Evolutionary conservation across 2,113 vertebrate genomes (phyloP).

Genomic region (Circaetus gallicus): DNA sequence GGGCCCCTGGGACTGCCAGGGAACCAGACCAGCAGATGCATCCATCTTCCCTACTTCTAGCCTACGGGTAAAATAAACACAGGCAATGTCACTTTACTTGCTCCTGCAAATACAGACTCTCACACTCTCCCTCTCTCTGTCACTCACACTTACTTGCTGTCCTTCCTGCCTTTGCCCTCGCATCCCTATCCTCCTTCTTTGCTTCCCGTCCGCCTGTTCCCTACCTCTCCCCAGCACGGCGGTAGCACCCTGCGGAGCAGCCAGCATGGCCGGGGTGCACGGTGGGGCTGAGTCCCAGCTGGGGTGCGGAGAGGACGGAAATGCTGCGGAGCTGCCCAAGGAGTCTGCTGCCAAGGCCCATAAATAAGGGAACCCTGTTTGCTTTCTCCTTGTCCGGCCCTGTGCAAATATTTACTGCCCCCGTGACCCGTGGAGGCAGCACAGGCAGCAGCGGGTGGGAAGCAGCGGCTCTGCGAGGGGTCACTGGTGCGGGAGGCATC

Average conservation of each 20-base stretch:
- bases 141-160: not conserved
- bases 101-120: not conserved
- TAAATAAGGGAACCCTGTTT: conserved; percentile 64
- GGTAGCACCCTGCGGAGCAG: not conserved
- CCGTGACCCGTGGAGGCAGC: not conserved
- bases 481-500: not conserved
- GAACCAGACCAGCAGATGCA: not conserved
- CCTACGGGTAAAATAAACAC: conserved; percentile 32
- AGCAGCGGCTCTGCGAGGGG: not conserved
- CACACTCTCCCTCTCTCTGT: not conserved
- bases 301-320: not conserved
- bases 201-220: not conserved
- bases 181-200: not conserved
- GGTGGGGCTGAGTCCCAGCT: not conserved
- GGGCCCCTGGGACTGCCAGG: not conserved
- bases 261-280: rapidly evolving
- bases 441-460: not conserved
- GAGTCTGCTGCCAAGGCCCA: conserved; percentile 25
- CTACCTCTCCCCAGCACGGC: rapidly evolving
- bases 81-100: not conserved
- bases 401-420: conserved; percentile 66
- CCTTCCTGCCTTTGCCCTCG: not conserved
- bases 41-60: not conserved
- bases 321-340: rapidly evolving
- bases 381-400: conserved; percentile 50